Evolutionary conservation across 2,797 vertebrate species (phyloP), one percentile per base, ranked within the genome.

Genomic region (Gymnoscopelus microlampas): DNA sequence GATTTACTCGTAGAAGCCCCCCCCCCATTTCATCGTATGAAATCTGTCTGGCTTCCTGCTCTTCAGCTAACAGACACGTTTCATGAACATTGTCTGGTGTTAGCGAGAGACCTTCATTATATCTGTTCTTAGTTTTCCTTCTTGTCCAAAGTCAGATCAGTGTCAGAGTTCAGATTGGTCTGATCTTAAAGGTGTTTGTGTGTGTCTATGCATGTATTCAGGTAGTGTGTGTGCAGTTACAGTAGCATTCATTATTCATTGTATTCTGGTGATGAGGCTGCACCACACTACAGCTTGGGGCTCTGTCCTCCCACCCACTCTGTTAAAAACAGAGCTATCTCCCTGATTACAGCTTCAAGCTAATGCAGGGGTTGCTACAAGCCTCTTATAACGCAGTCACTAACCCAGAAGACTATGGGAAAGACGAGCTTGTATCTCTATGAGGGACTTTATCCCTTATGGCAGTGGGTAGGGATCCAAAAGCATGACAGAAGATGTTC

Each of bases 271-370:
- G 67, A 73, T 70, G 13, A 23, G 49, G 12, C 29, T 61, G 29
- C 63, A 19, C 65, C 71, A 53, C 19, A 64, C 44, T 51, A 60
- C 58, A 39, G 78, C 79, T 76, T 59, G 79, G 78, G 79, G 81
- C 44, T 71, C 81, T 83, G 29, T 69, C 77, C 48, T 70, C 65
- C 74, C 82, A 65, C 82, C 71, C 66, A 47, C 78, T 74, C 74
- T 51, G 49, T 72, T 77, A 68, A 81, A 77, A 65, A 44, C 39
- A 44, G 39, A 44, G 73, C 66, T 59, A 54, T 60, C 74, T 66
- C 73, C 74, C 71, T 83, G 76, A 83, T 87, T 87, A 89, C 75
- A 86, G 87, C 80, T 82, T 79, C 1, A 39, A 66, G 65, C 55
- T 83, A 71, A 75, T 73, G 54, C 48, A 29, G 67, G 77, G 66